phyloP scores from a whole-genome alignment of 37 sponge, comb jelly and placozoan genomes.

The Hexactinellida sp. region DNA sequence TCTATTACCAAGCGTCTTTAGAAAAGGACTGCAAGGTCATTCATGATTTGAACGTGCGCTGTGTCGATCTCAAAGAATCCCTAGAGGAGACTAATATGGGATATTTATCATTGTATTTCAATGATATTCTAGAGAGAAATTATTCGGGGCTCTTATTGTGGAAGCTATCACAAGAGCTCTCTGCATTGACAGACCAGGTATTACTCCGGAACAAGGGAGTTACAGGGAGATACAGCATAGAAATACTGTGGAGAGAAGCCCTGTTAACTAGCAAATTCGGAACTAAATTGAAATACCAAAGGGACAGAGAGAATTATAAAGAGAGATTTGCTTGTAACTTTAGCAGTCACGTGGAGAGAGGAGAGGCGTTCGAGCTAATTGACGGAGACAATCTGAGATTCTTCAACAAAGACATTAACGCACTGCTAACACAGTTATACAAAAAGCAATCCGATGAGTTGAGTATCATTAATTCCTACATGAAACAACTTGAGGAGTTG shows the following conservation, averaged over 20 bases:
- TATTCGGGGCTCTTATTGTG: not conserved
- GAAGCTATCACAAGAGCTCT: not conserved
- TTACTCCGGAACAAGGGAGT: not conserved
- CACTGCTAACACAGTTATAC: not conserved
- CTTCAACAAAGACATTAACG: not conserved
- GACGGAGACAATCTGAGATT: slow-evolving; percentile 1
- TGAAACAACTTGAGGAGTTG: not conserved
- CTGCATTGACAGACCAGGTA: not conserved
- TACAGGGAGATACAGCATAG: not conserved
- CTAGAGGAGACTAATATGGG: not conserved
- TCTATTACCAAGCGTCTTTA: not conserved
- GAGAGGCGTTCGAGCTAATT: not conserved
- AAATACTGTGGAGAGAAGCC: slow-evolving; percentile 11
- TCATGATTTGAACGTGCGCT: not conserved
- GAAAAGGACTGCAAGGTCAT: not conserved
- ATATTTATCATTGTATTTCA: not conserved
- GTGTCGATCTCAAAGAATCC: not conserved
- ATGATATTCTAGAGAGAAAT: not conserved
- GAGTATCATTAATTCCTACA: not conserved
- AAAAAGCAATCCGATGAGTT: not conserved
- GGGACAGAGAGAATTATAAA: not conserved
- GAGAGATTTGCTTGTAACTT: not conserved
- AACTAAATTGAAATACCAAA: not conserved
- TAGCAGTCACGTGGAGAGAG: not conserved
- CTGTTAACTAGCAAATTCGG: not conserved